phyloP scores from a whole-genome alignment of 2,888 invertebrate genomes.

The Zelleria hepariella region DNA sequence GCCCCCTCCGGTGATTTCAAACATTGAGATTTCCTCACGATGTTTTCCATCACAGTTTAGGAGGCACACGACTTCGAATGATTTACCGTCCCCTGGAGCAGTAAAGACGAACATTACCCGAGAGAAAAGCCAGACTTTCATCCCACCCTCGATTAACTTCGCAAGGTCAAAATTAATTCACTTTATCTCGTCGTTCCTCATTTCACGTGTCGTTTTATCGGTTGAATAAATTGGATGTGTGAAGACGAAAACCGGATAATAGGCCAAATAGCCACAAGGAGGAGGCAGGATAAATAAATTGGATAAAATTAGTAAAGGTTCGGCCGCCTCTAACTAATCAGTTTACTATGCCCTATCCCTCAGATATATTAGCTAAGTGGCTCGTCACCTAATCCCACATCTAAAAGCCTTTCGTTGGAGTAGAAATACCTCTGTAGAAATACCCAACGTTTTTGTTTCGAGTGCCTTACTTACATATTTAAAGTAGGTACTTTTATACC shows the following conservation, averaged over 20 bases:
- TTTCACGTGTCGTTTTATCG: slow-evolving; percentile 5
- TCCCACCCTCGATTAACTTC: neutral
- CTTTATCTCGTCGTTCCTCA: neutral
- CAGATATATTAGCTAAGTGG: neutral
- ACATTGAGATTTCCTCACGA: too few relatives aligned
- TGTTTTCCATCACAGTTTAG: too few relatives aligned
- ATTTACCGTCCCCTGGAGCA: neutral
- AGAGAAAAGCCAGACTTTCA: neutral
- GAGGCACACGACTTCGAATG: too few relatives aligned
- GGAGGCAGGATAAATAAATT: slow-evolving; percentile 1
- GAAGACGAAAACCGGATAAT: slow-evolving; percentile 2
- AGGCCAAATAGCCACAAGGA: neutral
- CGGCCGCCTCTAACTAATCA: slow-evolving; percentile 12
- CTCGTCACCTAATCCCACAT: neutral
- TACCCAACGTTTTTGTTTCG: neutral
- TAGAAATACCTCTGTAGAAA: neutral
- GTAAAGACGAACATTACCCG: neutral
- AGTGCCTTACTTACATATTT: neutral
- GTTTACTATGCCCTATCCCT: slow-evolving; percentile 7
- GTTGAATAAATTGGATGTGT: neutral
- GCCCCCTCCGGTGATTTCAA: too few relatives aligned
- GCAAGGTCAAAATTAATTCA: slow-evolving; percentile 2
- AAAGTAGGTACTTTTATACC: too few relatives aligned
- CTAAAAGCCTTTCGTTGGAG: neutral
- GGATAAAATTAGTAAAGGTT: slow-evolving; percentile 11